Base-by-base conservation (phyloP, 1,140 invertebrate genomes). In the Drosophila repletoides region DNA sequence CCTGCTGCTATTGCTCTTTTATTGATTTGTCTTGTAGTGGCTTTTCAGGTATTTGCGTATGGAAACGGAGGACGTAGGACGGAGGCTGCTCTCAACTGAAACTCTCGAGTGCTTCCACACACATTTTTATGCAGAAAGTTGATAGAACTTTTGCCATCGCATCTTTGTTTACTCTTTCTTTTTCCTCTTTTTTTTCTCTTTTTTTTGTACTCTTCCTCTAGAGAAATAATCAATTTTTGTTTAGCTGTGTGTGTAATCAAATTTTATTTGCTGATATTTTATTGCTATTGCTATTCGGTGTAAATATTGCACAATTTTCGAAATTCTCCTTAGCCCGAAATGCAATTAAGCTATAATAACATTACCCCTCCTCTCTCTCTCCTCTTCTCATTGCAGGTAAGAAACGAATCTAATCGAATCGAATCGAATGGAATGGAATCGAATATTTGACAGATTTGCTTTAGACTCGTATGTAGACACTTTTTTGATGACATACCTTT, bases 341-440 rank as follows among this genome's bases (percentile, higher is more conserved):
- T 43, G 36, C 66, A 40, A 69, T 67, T 60, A 58, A 74, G 46
- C 45, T 61, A 61, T 41, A 84, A 67, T 77, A 48, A 75, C 56
- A 49, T 59, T 63, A 45, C 2, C 17, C 21, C 33, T 59, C 66
- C 7, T 38, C 7, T 68, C 29, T 58, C 4, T 60, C 34, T 77
- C 0, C n/a, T n/a, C 26, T 21, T 61, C 9, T 79, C 15, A 9
- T 83, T 86, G 24, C 80, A 84, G 80, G 80, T 84, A 86, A 84
- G 79, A 48, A 26, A 12, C 4, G 5, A 14, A 12, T 9, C 17
- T 5, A 12, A 38, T 4, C n/a, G 1, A 41, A 7, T 3, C 9
- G 6, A 10, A 22, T n/a, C 26, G 19, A 15, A 19, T n/a, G 34
- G 29, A 24, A 5, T 22, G 10, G 17, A 26, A 9, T 26, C 22